Evolutionary conservation across 2,113 vertebrate genomes (phyloP).

Genomic region (Camelus bactrianus): DNA sequence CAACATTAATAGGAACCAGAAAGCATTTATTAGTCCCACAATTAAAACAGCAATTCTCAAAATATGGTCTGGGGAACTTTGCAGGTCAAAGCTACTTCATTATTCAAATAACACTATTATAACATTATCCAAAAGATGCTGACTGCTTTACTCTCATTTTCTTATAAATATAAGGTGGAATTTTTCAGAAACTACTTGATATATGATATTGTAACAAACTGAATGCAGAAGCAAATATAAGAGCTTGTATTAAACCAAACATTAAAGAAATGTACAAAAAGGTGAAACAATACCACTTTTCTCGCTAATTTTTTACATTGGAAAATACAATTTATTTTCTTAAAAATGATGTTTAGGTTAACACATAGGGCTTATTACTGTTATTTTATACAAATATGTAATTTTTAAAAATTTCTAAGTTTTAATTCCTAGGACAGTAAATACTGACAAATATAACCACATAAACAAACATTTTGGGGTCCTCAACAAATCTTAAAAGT

Average conservation of each 20-base stretch:
- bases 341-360: slow-evolving; percentile 27
- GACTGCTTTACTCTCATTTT: neutral
- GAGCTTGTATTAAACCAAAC: slow-evolving; percentile 8
- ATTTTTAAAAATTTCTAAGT: slow-evolving; percentile 1
- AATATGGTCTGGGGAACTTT: neutral
- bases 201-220: neutral
- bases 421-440: slow-evolving; percentile 40
- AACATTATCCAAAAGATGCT: neutral
- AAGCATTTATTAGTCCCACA: neutral
- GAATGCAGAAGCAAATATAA: neutral
- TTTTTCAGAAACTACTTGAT: neutral
- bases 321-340: slow-evolving; percentile 56
- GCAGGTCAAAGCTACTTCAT: neutral
- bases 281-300: neutral
- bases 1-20: slow-evolving; percentile 36
- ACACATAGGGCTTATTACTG: neutral
- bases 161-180: neutral
- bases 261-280: slow-evolving; percentile 22
- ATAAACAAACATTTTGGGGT: neutral
- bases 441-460: slow-evolving; percentile 10
- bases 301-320: neutral
- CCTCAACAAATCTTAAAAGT: slow-evolving; percentile 45
- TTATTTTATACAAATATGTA: slow-evolving; percentile 18
- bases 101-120: neutral
- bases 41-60: neutral